phyloP scores from a whole-genome alignment of 2,797 vertebrate genomes.

The Alcedo quadribrachys region DNA sequence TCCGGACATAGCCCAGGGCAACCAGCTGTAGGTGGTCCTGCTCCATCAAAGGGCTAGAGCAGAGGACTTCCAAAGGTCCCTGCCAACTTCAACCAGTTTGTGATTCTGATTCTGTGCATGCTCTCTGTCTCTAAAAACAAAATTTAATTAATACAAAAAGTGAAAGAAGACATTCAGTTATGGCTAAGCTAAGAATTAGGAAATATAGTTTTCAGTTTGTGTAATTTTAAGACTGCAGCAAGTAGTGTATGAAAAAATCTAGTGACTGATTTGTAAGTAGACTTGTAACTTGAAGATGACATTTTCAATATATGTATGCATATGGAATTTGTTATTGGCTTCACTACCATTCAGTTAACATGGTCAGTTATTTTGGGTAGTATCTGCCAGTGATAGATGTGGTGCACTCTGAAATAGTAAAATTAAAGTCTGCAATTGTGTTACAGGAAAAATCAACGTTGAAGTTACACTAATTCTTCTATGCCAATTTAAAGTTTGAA shows the following conservation, averaged over 20 bases:
- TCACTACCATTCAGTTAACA: not conserved
- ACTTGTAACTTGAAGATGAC: not conserved
- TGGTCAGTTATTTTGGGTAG: not conserved
- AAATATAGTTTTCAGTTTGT: not conserved
- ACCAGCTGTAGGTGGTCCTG: not conserved
- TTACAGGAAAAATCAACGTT: not conserved
- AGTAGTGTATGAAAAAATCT: not conserved
- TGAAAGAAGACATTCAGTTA: constrained; percentile 6
- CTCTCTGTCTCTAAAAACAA: not conserved
- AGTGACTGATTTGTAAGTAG: not conserved
- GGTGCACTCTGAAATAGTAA: not conserved
- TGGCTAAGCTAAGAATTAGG: not conserved
- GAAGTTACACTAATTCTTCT: not conserved
- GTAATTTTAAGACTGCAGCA: not conserved
- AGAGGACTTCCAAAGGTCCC: not conserved
- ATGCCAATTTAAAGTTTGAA: not conserved
- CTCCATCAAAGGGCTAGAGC: not conserved
- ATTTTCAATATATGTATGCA: not conserved
- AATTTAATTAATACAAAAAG: constrained; percentile 5
- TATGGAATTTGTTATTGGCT: not conserved
- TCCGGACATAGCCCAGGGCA: not conserved
- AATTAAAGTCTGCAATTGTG: not conserved
- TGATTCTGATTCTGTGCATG: not conserved
- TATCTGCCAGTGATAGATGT: not conserved
- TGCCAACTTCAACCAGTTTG: not conserved